Percentiles rank a stretch among this genome's conserved stretches.
phyloP scores from a whole-genome alignment of 2,888 invertebrate genomes.

The Nipponacmea schrenckii region DNA sequence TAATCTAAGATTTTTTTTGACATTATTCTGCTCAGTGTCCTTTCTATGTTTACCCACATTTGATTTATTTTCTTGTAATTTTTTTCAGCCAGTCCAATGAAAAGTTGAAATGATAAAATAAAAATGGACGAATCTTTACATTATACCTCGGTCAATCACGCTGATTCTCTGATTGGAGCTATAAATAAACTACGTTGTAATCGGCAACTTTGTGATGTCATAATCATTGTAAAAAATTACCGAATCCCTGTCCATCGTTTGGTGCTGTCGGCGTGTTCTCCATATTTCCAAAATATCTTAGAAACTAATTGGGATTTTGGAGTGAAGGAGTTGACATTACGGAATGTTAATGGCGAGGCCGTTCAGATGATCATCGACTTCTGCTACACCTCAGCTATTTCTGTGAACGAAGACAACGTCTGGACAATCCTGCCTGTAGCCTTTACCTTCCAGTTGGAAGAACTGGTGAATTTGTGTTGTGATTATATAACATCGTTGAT shows the following conservation, averaged over 20 bases:
- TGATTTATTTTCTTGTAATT: no score
- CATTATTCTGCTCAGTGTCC: no score
- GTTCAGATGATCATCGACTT: conserved; percentile 43
- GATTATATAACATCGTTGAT: conserved; percentile 38
- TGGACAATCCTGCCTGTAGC: conserved; percentile 43
- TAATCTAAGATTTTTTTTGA: no score
- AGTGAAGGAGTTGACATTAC: conserved; percentile 29
- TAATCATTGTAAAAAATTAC: conserved; percentile 31
- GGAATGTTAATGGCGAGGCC: conserved; percentile 34
- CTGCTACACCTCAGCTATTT: conserved; percentile 47
- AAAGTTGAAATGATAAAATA: no score
- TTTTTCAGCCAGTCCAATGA: no score
- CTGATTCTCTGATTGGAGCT: conserved; percentile 36
- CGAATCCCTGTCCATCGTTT: conserved; percentile 42
- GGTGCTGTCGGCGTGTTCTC: conserved; percentile 41
- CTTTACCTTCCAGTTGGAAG: conserved; percentile 37
- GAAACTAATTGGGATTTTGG: conserved; percentile 23
- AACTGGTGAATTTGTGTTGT: conserved; percentile 42
- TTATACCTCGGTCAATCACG: conserved; percentile 45
- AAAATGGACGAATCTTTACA: conserved; percentile 41
- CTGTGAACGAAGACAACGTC: conserved; percentile 40
- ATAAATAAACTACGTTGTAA: conserved; percentile 40
- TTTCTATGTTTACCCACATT: no score
- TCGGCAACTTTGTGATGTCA: conserved; percentile 42
- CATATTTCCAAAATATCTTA: conserved; percentile 39